A percentile compares a stretch with the other conserved stretches of the same genome.
Conservation (phyloP, 2,888 invertebrate species). For the Epistrophe eligans region DNA sequence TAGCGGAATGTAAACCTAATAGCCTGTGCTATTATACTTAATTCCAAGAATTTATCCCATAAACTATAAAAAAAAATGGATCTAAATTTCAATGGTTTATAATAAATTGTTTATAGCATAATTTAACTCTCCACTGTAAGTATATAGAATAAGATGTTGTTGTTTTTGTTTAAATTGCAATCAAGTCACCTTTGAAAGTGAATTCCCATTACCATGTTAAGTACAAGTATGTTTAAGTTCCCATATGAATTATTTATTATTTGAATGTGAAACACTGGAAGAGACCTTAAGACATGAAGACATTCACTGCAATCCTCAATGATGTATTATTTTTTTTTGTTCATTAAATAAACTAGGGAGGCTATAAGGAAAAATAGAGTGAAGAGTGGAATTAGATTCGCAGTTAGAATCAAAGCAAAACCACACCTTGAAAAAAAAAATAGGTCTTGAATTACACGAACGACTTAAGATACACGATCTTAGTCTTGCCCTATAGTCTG, state of each 20-base stretch:
- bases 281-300: conserved; percentile 15
- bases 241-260: conserved; percentile 63
- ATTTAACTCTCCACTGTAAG: not conserved
- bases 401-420: conserved; percentile 27
- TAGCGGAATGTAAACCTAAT: conserved; percentile 7
- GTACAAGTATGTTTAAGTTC: conserved; percentile 26
- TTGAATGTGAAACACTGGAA: conserved; percentile 28
- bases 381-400: not conserved
- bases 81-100: not conserved
- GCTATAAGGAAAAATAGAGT: not conserved
- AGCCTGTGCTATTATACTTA: not conserved
- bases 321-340: not conserved
- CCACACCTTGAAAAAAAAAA: conserved; percentile 37
- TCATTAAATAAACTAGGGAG: conserved; percentile 7
- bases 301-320: conserved; percentile 21
- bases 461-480: not conserved
- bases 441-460: conserved; percentile 21
- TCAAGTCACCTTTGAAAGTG: conserved; percentile 33
- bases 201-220: conserved; percentile 46
- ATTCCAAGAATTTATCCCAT: conserved; percentile 7
- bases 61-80: conserved; percentile 1
- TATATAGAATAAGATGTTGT: not conserved
- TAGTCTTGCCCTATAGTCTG: not conserved
- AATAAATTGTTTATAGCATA: not conserved
- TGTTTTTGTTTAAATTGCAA: conserved; percentile 13